These are phyloP conservation scores for Trypoxylus dichotomus DNA, from an alignment of 1,140 invertebrate species.

Conservation along the genomic window DNA sequence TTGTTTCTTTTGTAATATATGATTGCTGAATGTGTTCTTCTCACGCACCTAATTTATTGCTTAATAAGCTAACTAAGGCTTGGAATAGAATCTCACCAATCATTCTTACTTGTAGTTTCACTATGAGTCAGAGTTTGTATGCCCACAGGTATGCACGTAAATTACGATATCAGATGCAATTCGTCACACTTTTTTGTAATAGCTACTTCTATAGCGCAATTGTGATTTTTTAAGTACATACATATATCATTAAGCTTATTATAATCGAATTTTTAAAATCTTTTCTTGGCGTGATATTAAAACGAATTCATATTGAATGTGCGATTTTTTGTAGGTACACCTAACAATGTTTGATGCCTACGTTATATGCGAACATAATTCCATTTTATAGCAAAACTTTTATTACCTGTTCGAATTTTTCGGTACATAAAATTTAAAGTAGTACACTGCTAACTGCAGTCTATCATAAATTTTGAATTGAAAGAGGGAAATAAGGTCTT, in stretches of 20 bases:
- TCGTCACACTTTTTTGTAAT: not conserved
- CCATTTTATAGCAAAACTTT: not conserved
- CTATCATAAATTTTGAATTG: too few species aligned
- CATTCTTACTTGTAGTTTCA: not conserved
- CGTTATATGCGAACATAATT: not conserved
- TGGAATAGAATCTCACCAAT: not conserved
- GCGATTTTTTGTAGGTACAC: not conserved
- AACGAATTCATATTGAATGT: not conserved
- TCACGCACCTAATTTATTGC: not conserved
- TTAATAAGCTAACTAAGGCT: not conserved
- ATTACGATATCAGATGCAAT: not conserved
- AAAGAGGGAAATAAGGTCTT: too few species aligned
- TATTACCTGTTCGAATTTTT: not conserved
- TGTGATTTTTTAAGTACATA: not conserved
- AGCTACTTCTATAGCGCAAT: not conserved
- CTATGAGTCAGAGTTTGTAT: not conserved
- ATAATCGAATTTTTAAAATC: not conserved
- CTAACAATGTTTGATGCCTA: too few species aligned
- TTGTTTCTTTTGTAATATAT: not conserved
- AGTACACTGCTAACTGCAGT: too few species aligned
- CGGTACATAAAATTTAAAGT: not conserved
- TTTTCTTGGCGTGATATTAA: not conserved
- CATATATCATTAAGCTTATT: not conserved
- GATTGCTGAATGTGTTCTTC: not conserved
- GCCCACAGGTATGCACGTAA: not conserved